Evolutionary conservation across 2,113 vertebrate genomes (phyloP), one percentile per base, ranked within the genome.

Genomic region (Cichladusa arquata): DNA sequence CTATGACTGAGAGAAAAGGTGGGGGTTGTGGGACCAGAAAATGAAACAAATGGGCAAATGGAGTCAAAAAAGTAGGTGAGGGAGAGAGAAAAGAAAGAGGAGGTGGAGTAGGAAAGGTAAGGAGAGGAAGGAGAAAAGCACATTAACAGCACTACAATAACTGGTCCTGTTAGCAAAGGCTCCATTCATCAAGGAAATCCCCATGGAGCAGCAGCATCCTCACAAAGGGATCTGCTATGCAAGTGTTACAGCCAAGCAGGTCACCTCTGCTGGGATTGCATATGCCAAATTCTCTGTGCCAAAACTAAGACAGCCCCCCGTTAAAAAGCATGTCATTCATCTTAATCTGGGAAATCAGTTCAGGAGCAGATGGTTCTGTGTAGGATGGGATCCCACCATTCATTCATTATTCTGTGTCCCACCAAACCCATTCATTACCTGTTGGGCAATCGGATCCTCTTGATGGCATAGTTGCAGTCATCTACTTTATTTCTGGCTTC

Each of bases 381-480:
- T 11, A 80, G 76, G 77, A 72, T 2, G 40, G 29, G 69, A 93
- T 79, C 89, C 73, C 60, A 85, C 42, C 50, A 74, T 18, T 89
- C 76, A 80, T 66, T 87, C 65, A 62, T 34, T 5, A 12, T 36
- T 60, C 48, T 82, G 6, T 19, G 18, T 88, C 71, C 53, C 44
- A 29, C 26, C 24, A 80, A 88, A 29, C 10, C 53, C 64, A 73
- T 60, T 62, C 31, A 38, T 92, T 98, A 99, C 99, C 99, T 99
- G 97, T 99, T 99, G 69, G 99, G 99, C 70, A 99, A 98, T 19
- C 99, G 99, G 93, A 99, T 99, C 92, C 99, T 98, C 97, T 99
- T 99, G 98, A 99, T 99, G 74, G 99, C 99, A 34, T 99, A 99
- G 96, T 99, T 98, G 97, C 99, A 99, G 97, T 99, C 99, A 29